These are phyloP conservation scores for Cololabis saira DNA, from an alignment of 2,113 vertebrate genomes.

Conservation along the genomic window DNA sequence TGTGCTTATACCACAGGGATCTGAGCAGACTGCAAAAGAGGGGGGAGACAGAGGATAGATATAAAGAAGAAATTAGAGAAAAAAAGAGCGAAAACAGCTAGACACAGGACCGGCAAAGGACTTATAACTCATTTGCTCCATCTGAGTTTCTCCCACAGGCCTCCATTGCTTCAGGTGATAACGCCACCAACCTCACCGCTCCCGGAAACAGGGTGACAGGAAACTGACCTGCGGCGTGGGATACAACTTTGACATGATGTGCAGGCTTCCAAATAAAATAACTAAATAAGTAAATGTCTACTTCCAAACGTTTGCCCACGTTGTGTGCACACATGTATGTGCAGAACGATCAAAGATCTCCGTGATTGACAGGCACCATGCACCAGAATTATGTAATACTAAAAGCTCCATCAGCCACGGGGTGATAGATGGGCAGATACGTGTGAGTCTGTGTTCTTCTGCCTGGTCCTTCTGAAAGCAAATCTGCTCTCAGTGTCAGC, in stretches of 20 bases:
- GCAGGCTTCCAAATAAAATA: not conserved
- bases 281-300: not conserved
- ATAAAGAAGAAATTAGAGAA: slow-evolving; percentile 52
- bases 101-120: slow-evolving; percentile 28
- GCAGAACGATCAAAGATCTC: not conserved
- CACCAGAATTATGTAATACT: slow-evolving; percentile 56
- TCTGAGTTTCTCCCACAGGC: not conserved
- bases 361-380: slow-evolving; percentile 52
- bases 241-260: too few relatives aligned
- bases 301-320: not conserved
- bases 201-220: not conserved
- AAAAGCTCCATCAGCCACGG: slow-evolving; percentile 24
- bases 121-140: slow-evolving; percentile 32
- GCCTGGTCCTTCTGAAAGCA: slow-evolving; percentile 24
- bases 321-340: not conserved
- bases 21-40: slow-evolving; percentile 77
- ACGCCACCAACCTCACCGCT: not conserved
- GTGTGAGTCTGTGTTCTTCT: not conserved
- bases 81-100: slow-evolving; percentile 26
- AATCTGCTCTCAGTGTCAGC: slow-evolving; percentile 43
- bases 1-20: slow-evolving; percentile 75
- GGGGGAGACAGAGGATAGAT: slow-evolving; percentile 38
- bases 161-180: slow-evolving; percentile 4
- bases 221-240: not conserved
- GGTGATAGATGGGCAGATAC: slow-evolving; percentile 53